These are phyloP conservation scores for Pandion haliaetus DNA, from an alignment of 2,113 vertebrate genomes.

Conservation along the genomic window DNA sequence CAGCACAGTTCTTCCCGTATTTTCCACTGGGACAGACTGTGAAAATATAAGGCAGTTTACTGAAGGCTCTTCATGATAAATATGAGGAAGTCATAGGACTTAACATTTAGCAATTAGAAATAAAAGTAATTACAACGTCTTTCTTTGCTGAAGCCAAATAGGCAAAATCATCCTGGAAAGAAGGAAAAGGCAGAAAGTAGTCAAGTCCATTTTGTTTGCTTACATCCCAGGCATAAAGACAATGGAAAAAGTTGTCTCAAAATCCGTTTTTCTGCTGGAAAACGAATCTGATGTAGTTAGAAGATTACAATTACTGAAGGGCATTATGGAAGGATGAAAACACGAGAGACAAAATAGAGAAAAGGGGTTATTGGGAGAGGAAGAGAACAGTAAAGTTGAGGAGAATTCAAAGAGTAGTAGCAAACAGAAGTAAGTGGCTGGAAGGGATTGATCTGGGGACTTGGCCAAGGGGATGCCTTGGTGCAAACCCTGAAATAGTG, in stretches of 20 bases:
- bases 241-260: neutral
- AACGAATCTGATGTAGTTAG: neutral
- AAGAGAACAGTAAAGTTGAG: neutral
- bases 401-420: neutral
- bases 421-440: neutral
- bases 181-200: neutral
- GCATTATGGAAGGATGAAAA: neutral
- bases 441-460: neutral
- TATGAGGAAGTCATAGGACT: neutral
- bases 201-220: neutral
- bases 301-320: neutral
- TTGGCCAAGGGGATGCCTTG: neutral
- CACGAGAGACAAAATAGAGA: neutral
- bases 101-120: neutral
- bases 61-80: neutral
- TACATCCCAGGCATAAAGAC: neutral
- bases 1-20: conserved; percentile 86
- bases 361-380: neutral
- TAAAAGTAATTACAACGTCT: neutral
- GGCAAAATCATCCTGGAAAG: neutral
- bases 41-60: conserved; percentile 3
- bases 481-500: neutral
- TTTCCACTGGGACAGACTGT: conserved; percentile 90
- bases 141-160: neutral
- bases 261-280: neutral